Conservation (phyloP, 2,888 invertebrate species). For the Cryptosula pallasiana region DNA sequence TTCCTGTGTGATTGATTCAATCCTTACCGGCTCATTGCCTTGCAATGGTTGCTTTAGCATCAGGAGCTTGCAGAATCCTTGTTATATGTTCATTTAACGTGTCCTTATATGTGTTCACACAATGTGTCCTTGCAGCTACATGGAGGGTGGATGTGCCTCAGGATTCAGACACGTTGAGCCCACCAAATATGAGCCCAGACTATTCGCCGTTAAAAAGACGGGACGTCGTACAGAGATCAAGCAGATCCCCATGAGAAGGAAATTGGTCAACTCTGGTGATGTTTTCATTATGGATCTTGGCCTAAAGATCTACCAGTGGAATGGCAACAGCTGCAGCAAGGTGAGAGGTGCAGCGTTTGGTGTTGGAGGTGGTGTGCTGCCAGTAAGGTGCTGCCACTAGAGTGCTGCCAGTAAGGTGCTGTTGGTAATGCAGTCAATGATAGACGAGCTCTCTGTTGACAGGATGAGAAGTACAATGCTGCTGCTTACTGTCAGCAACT, state of each 20-base stretch:
- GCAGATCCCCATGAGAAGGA: conserved; percentile 29
- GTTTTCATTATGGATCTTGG: conserved; percentile 51
- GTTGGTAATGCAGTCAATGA: too few relatives aligned
- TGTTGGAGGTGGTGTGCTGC: background rate
- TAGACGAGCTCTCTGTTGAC: background rate
- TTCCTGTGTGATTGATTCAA: too few relatives aligned
- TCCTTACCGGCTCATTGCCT: too few relatives aligned
- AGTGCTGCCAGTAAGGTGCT: background rate
- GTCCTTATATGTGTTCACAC: too few relatives aligned
- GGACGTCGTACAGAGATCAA: background rate
- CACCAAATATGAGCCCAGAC: conserved; percentile 29
- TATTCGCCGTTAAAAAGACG: conserved; percentile 20
- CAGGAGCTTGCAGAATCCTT: too few relatives aligned
- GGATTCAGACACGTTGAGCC: conserved; percentile 30
- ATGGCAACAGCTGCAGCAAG: conserved; percentile 43
- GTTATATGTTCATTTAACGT: too few relatives aligned
- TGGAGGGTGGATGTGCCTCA: conserved; percentile 30
- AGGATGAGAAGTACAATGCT: conserved; percentile 33
- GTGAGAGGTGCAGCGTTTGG: conserved; percentile 25
- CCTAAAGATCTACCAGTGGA: conserved; percentile 43
- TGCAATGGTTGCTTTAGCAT: too few relatives aligned
- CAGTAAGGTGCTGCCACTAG: background rate
- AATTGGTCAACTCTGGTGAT: conserved; percentile 38
- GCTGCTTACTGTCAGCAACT: conserved; percentile 37
- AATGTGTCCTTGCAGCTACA: conserved; percentile 28